Evolutionary conservation across 2,113 vertebrate species (phyloP).

Genomic region (Miniopterus natalensis): DNA sequence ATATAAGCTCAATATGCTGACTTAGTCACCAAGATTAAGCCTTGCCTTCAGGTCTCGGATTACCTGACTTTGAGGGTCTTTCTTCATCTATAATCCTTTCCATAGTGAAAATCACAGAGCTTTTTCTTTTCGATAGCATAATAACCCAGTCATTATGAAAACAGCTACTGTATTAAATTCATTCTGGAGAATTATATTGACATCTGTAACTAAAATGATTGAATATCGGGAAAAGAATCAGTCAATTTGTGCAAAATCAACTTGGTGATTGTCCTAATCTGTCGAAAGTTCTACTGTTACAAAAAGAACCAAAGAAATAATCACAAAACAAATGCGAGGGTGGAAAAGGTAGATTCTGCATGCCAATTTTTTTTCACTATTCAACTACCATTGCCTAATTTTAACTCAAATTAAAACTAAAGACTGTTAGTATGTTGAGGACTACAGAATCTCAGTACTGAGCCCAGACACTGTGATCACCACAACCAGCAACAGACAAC

Average conservation of each 20-base stretch:
- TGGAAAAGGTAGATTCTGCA: neutral
- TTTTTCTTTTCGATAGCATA: constrained; percentile 31
- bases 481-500: neutral
- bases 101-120: neutral
- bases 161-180: neutral
- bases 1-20: constrained; percentile 34
- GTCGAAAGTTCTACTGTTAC: neutral
- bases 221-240: neutral
- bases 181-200: constrained; percentile 22
- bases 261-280: neutral
- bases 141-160: constrained; percentile 13
- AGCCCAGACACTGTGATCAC: neutral
- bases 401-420: constrained; percentile 24
- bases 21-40: constrained; percentile 70
- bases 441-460: neutral
- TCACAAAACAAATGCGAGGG: neutral
- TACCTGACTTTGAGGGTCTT: constrained; percentile 19
- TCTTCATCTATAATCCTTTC: constrained; percentile 56
- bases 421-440: neutral
- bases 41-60: constrained; percentile 63
- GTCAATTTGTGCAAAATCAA: neutral
- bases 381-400: neutral
- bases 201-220: neutral
- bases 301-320: neutral
- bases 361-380: neutral